Evolutionary conservation across 1,140 invertebrate genomes (phyloP), one percentile per base, ranked within the genome.

Genomic region (Drosophila bifasciata): DNA sequence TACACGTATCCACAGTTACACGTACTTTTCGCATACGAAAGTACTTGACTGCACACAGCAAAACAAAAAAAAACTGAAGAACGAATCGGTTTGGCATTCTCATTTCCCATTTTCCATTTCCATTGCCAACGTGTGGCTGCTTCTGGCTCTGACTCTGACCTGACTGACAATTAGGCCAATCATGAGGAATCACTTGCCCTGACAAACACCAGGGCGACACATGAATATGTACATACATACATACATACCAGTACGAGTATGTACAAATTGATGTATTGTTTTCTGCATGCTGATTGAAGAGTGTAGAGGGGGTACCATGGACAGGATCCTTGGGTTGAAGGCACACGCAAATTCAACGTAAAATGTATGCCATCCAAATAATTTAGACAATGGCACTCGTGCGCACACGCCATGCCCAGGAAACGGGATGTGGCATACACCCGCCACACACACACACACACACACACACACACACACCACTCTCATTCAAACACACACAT

Each of bases 311-410:
- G 62, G 44, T 68, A n/a, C 43, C 50, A 40, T 48, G 62, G 62
- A 68, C 48, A 28, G 64, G 62, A 23, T 19, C 36, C 28, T 51
- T 51, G 19, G 36, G 72, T 56, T 44, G 52, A 56, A 55, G 59
- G 25, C 44, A 69, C 68, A 69, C 68, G 74, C 79, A 84, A 84
- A 84, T 79, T 83, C 50, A 79, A 76, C 64, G 64, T 57, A 58
- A 79, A 81, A 80, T 77, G 73, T 85, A 55, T 55, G 61, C 77
- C 77, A 85, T 86, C 62, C 77, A 86, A 85, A 85, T 85, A 75
- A 85, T 85, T 85, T 85, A 86, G 81, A 86, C 81, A 86, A 85
- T 86, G 77, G 77, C 81, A 85, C 81, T 85, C 81, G 81, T 86
- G 81, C 81, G 77, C 83, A 86, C 79, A 86, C 76, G 83, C 64